Conservation (phyloP, 1,140 invertebrate species). For the Pachypeltis micranthus region DNA sequence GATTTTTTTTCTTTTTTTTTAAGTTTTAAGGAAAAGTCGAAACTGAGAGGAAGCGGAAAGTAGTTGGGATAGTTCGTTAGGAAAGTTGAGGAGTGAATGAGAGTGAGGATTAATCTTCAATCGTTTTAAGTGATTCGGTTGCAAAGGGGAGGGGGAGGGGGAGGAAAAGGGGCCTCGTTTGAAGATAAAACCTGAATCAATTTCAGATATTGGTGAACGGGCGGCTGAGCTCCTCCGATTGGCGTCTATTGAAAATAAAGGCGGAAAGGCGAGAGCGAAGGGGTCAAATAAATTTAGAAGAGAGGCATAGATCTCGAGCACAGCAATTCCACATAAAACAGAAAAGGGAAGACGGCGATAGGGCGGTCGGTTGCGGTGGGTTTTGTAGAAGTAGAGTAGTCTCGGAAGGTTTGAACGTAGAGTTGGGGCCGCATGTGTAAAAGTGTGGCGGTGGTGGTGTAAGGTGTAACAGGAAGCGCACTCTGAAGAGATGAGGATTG, state of each 20-base stretch:
- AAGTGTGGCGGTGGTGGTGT: background rate
- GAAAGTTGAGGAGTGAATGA: too few relatives aligned
- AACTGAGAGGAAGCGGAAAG: too few relatives aligned
- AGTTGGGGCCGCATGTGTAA: too few relatives aligned
- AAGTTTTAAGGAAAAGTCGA: too few relatives aligned
- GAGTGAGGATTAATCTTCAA: background rate
- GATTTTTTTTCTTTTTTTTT: too few relatives aligned
- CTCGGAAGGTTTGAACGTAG: too few relatives aligned
- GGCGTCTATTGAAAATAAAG: background rate
- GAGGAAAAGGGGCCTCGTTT: background rate
- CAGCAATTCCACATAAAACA: constrained; percentile 12
- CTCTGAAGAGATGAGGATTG: background rate
- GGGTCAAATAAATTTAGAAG: constrained; percentile 8
- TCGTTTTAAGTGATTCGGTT: background rate
- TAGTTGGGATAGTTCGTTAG: too few relatives aligned
- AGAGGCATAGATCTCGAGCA: constrained; percentile 8
- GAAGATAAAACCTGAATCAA: background rate
- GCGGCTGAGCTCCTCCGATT: background rate
- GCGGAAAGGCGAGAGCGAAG: background rate
- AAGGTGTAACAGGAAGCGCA: background rate
- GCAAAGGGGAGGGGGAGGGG: background rate
- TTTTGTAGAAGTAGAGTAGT: too few relatives aligned
- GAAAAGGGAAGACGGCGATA: too few relatives aligned
- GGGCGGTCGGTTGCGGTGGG: too few relatives aligned
- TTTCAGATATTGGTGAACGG: background rate